Evolutionary conservation across 2,113 vertebrate genomes (phyloP).

Genomic region (Seriola rivoliana): DNA sequence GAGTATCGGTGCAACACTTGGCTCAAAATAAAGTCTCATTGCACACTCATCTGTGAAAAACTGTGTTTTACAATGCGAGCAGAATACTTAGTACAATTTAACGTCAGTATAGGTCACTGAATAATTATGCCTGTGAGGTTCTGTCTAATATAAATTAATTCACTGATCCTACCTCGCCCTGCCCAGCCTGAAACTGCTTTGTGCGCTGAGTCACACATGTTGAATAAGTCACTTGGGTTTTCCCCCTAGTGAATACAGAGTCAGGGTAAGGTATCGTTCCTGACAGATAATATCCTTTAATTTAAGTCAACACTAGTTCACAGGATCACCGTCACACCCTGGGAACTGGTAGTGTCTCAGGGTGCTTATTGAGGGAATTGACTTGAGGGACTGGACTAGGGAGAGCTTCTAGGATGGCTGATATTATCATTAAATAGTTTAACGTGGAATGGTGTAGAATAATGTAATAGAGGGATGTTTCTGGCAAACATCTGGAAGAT

Average conservation of each 20-base stretch:
- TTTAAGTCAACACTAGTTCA: slow-evolving; percentile 47
- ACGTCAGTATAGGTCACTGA: background rate
- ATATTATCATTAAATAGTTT: slow-evolving; percentile 5
- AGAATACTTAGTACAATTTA: background rate
- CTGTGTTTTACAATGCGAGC: background rate
- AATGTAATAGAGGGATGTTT: slow-evolving; percentile 17
- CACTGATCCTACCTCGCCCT: slow-evolving; percentile 11
- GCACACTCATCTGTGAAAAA: background rate
- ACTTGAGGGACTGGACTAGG: background rate
- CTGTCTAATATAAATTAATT: slow-evolving; percentile 23
- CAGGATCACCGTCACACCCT: slow-evolving; percentile 53
- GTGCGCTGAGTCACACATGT: slow-evolving; percentile 33
- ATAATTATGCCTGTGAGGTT: slow-evolving; percentile 27
- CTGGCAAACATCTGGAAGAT: slow-evolving; percentile 33
- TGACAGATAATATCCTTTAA: slow-evolving; percentile 59
- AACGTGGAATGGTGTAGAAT: background rate
- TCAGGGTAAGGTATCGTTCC: slow-evolving; percentile 23
- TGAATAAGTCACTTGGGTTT: slow-evolving; percentile 54
- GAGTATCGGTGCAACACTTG: background rate
- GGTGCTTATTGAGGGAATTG: slow-evolving; percentile 25
- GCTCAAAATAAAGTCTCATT: slow-evolving; percentile 4
- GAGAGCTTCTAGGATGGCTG: background rate
- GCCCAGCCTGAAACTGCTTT: slow-evolving; percentile 13
- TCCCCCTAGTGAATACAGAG: slow-evolving; percentile 27
- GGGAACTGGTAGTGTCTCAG: slow-evolving; percentile 41